Evolutionary conservation across 92 coral and sea anemone species (phyloP).

Genomic region (Meandrina meandrites): DNA sequence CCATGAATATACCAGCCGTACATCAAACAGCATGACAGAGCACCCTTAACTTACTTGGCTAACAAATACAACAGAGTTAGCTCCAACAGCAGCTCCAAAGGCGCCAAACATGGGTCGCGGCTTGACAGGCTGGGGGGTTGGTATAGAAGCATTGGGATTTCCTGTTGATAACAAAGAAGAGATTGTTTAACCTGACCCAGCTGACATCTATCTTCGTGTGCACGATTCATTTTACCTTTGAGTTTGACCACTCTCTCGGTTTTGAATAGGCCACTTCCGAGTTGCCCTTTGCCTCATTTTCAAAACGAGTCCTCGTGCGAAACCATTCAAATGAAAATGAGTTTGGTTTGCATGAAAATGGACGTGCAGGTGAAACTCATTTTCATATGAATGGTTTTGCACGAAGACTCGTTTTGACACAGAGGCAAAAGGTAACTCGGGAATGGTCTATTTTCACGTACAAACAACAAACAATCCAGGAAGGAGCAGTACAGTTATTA

Average conservation of each 20-base stretch:
- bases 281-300: too few species aligned
- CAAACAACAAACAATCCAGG: background rate
- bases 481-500: background rate
- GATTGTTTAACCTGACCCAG: background rate
- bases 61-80: constrained; percentile 68
- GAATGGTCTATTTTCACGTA: too few species aligned
- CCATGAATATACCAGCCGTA: too few species aligned
- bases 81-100: constrained; percentile 69
- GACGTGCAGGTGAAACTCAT: too few species aligned
- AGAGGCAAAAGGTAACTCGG: too few species aligned
- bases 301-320: too few species aligned
- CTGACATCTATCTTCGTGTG: background rate
- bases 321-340: too few species aligned
- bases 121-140: constrained; percentile 74
- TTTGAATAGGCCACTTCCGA: too few species aligned
- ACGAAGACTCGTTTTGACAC: too few species aligned
- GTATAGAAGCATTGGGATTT: constrained; percentile 77
- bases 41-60: constrained; percentile 48
- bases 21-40: background rate
- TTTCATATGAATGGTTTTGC: too few species aligned
- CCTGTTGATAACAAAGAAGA: constrained; percentile 29
- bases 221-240: background rate
- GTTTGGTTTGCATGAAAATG: too few species aligned
- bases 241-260: background rate
- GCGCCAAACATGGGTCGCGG: constrained; percentile 81